Evolutionary conservation across 2,113 vertebrate species (phyloP).

Genomic region (Kryptolebias marmoratus): DNA sequence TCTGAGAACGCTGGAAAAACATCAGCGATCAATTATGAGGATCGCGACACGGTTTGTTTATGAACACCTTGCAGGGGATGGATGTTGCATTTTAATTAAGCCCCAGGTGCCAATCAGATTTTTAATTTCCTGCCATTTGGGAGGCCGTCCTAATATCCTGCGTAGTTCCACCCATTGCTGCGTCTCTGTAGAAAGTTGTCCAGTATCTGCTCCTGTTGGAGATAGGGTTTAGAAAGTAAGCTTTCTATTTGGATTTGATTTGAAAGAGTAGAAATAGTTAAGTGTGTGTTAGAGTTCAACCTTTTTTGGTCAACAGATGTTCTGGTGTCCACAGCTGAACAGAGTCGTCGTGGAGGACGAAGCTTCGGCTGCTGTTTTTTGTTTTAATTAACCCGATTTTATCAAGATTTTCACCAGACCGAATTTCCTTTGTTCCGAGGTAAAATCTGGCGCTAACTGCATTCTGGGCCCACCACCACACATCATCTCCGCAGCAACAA

Average conservation of each 20-base stretch:
- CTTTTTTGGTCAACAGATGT: not conserved
- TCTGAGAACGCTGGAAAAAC: not conserved
- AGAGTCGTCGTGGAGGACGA: not conserved
- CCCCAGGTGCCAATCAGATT: constrained; percentile 6
- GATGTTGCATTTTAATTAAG: constrained; percentile 28
- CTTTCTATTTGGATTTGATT: no score
- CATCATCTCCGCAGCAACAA: not conserved
- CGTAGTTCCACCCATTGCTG: not conserved
- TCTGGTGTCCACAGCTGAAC: not conserved
- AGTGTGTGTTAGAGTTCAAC: no score
- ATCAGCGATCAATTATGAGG: no score
- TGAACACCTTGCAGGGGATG: constrained; percentile 10
- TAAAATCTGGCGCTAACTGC: not conserved
- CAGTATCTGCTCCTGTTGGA: not conserved
- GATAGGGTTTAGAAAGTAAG: not conserved
- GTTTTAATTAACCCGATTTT: not conserved
- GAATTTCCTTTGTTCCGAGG: constrained; percentile 3
- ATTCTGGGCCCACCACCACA: not conserved
- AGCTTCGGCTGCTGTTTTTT: not conserved
- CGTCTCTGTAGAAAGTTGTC: not conserved
- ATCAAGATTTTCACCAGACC: not conserved
- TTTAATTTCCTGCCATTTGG: constrained; percentile 8
- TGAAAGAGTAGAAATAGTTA: no score
- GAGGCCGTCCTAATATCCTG: not conserved
- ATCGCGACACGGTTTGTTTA: not conserved